Base-by-base conservation (phyloP, 2,888 invertebrate species). In the Drosophila prostipennis region DNA sequence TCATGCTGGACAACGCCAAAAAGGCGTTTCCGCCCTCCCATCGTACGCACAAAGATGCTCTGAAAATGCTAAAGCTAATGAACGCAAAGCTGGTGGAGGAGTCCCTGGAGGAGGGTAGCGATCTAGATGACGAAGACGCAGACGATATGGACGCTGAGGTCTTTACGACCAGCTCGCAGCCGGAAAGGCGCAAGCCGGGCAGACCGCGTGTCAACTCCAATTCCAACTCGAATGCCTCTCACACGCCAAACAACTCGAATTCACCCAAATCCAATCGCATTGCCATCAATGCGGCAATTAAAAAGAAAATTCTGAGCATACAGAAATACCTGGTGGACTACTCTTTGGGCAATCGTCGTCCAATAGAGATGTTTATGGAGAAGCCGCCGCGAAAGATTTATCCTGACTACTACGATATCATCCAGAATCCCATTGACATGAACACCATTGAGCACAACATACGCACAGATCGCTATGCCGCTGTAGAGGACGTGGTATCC, bases 1-100 rank as follows among this genome's bases (percentile, higher is more conserved):
- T 98, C 52, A 98, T 99, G 96, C 97, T 99, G 91, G 98, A 98
- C 90, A 99, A 99, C 92, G 99, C 99, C 11, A 97, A 96, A 90
- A 95, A 96, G 85, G 98, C 98, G 91, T 98, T 97, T 91, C 93
- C 96, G 46, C 94, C 95, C 52, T 95, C 95, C 42, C 96, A 97
- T 43, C 94, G 95, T 80, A 93, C 97, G 13, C 97, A 96, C 91
- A 96, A 96, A 92, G 96, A 97, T 91, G 97, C 98, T 49, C 95
- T 95, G 0, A 96, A 96, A 89, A 93, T 98, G 89, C 95, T 97
- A 81, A 96, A 96, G 93, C 94, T 96, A 46, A 95, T 97, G 95
- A 96, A 96, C 89, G 94, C 95, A 60, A 96, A 96, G 85, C 95
- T 96, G 0, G 90, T 92, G 0, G 92, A 92, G 55, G 91, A 90